Base-by-base conservation (phyloP, 2,888 invertebrate species). In the Argyresthia albistria region DNA sequence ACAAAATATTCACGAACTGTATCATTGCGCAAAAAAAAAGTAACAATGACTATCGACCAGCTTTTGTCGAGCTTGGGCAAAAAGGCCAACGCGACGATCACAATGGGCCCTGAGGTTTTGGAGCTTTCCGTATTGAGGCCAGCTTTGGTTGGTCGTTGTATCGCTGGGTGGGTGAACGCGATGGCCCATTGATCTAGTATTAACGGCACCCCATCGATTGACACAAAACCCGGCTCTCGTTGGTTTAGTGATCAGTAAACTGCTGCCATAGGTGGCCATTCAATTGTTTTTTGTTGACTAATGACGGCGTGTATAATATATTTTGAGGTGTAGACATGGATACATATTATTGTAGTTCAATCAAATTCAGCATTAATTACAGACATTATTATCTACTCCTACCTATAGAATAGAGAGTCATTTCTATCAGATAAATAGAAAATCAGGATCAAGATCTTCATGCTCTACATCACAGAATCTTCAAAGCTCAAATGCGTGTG, bases 21-120 rank as follows among this genome's bases (percentile, higher is more conserved):
- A 82, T 86, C 87, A 84, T 87, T 87, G 83, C 87, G 86, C 86
- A 87, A 87, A 87, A 82, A 81, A 80, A 70, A 42, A 46, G 10
- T 36, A 11, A 53, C 8, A 36, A 43, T 12, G 16, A 25, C 25
- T 14, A 11, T 12, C n/a, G 35, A 42, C 50, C 42, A 42, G 43
- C 10, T 8, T 42, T 42, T 1, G 16, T 8, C 10, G 51, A 45
- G 35, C 51, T 36, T 11, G 14, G 35, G 35, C 45, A 45, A 15
- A 50, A 35, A n/a, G 12, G 43, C 11, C 9, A 42, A 25, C 25
- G 42, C 12, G 4, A n/a, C 39, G 16, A 10, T 16, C 16, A 49
- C 47, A 47, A 47, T 47, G 25, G 25, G 6, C 25, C 25, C 25
- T 25, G 25, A 25, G 25, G 25, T 25, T 25, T 25, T 25, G 25